Evolutionary conservation across 2,113 vertebrate species (phyloP).

Genomic region (Martes martes): DNA sequence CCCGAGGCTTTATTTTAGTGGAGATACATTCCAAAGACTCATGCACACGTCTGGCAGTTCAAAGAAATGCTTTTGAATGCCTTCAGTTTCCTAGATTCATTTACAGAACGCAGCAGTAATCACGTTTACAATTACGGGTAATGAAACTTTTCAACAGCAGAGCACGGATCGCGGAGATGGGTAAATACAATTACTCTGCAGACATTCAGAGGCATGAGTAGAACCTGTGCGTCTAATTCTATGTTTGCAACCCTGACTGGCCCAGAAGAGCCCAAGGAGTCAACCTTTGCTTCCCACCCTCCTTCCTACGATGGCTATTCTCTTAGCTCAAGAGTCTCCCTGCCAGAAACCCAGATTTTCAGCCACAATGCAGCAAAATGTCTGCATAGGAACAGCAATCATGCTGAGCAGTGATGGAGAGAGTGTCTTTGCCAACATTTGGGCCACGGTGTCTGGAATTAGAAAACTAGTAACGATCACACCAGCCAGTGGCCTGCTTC

Average conservation of each 20-base stretch:
- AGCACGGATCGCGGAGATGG: neutral
- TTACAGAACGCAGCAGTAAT: neutral
- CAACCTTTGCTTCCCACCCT: neutral
- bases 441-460: neutral
- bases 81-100: neutral
- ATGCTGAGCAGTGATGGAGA: neutral
- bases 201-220: neutral
- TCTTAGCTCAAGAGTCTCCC: neutral
- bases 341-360: neutral
- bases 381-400: neutral
- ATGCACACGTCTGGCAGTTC: neutral
- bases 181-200: neutral
- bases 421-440: neutral
- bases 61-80: neutral
- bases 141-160: neutral
- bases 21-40: neutral
- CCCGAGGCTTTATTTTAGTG: neutral
- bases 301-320: neutral
- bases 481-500: accelerated
- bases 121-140: neutral
- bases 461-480: neutral
- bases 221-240: neutral
- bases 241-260: neutral
- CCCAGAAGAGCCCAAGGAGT: neutral
- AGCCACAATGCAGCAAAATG: neutral